Base-by-base conservation (phyloP, 2,888 invertebrate species). In the Drosophila mettleri region DNA sequence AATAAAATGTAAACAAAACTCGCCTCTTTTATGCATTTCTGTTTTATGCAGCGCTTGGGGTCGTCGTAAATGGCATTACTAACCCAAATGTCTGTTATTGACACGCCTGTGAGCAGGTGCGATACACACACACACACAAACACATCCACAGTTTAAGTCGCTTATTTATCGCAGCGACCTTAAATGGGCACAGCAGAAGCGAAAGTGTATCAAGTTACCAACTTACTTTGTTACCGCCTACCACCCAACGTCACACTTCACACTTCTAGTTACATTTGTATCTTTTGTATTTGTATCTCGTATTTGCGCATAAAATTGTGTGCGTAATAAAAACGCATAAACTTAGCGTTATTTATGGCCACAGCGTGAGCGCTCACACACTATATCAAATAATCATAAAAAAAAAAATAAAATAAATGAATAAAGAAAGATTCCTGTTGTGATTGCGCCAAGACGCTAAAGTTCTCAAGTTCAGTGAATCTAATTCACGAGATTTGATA, bases 61-160 rank as follows among this genome's bases (percentile, higher is more conserved):
- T 18, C 51, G 69, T 88, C 80, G 82, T 78, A 91, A 89, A 91
- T 91, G 89, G 75, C 79, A 86, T 90, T 90, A 90, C 90, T 91
- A 90, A 90, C 90, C 90, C 83, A 88, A 90, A 90, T 90, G 86
- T 85, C 77, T 72, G 84, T 75, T 80, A 82, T 84, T 74, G 89
- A 57, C 51, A 49, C 39, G 36, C 20, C 14, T 20, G 45, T 63
- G 36, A 39, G 65, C 58, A 49, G 55, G 64, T 64, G 72, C 51
- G 39, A 33, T 41, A 48, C 48, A 22, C 49, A 48, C 41, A 41
- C 22, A 14, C 18, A 6, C 38, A 7, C 41, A 36, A 51, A 45
- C 52, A 53, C 34, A 51, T 16, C 18, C 5, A n/a, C 14, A 9
- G 52, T 59, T 36, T 86, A 89, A 88, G 86, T 86, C 88, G 88